Base-by-base conservation (phyloP, 2,888 invertebrate species). In the Bellardia bayeri region DNA sequence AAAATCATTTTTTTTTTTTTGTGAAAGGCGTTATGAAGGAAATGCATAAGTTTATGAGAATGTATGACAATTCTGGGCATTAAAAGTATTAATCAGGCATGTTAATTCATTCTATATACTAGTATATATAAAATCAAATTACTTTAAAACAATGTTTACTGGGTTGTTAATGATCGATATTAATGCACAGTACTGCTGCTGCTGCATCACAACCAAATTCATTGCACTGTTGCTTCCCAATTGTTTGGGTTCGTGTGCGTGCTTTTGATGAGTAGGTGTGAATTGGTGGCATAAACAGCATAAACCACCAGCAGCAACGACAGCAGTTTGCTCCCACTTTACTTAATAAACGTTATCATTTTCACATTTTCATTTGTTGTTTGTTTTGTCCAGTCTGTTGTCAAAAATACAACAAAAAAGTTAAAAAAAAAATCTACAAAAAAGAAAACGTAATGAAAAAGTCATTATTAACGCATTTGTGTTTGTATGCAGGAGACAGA, bases 391-490 rank as follows among this genome's bases (percentile, higher is more conserved):
- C 85, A 85, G 75, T 81, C 80, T 80, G 75, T 71, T 80, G 63
- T 13, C n/a, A 16, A 61, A 42, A 58, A 68, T 58, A 30, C n/a
- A 30, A 51, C 54, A 23, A 0, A 45, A 63, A 63, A 30, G 33
- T 13, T 23, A 9, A 8, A 23, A 5, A 51, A 45, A 56, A 84
- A 56, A 33, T 49, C 6, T 8, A 3, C 4, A 54, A 7, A 56
- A 82, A 45, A 42, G n/a, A 23, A 74, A 63, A 16, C 11, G 78
- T 64, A 45, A 78, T 78, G 78, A 83, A 83, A 83, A 82, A 83
- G 89, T 88, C 88, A 89, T 89, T 88, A 89, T 88, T 86, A 88
- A 88, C 88, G 86, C 89, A 89, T 89, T 89, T 88, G 85, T 37
- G 64, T 71, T 54, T 56, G 69, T 71, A 78, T 78, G 56, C 76